Conservation (phyloP, 2,113 vertebrate genomes). For the Macrotus californicus region DNA sequence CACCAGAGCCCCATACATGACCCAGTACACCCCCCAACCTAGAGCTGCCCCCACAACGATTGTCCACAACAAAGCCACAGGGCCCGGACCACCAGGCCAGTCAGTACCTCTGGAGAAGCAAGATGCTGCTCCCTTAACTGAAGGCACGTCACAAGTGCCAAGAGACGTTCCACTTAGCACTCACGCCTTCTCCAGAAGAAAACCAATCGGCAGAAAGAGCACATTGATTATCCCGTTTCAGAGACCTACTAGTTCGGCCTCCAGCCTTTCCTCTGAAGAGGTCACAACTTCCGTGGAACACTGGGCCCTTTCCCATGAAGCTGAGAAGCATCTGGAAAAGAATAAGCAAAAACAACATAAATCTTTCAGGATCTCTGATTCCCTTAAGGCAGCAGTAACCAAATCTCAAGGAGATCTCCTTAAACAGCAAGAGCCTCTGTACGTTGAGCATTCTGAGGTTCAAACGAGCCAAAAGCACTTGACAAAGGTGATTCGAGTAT, state of each 20-base stretch:
- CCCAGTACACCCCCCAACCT: background rate
- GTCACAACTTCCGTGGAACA: conserved; percentile 84
- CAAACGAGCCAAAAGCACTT: accelerated
- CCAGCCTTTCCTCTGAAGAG: conserved; percentile 56
- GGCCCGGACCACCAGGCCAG: conserved; percentile 55
- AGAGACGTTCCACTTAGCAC: conserved; percentile 16
- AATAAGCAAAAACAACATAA: conserved; percentile 49
- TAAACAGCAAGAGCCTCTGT: background rate
- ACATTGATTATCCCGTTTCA: conserved; percentile 12
- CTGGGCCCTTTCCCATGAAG: conserved; percentile 82
- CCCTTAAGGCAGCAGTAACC: background rate
- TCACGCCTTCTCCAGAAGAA: conserved; percentile 63
- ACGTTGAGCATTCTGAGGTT: background rate
- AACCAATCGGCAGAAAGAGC: conserved; percentile 23
- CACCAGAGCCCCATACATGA: accelerated
- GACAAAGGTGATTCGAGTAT: background rate
- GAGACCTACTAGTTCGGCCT: conserved; percentile 36
- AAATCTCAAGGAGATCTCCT: background rate
- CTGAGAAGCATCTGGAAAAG: conserved; percentile 82
- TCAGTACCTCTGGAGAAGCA: conserved; percentile 64
- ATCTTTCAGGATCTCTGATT: background rate
- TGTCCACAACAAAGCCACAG: conserved; percentile 61
- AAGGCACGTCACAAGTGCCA: conserved; percentile 54
- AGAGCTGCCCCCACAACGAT: conserved; percentile 60
- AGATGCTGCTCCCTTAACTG: background rate